Evolutionary conservation across 2,113 vertebrate species (phyloP), one percentile per base, ranked within the genome.

Genomic region (Grantiella picta): DNA sequence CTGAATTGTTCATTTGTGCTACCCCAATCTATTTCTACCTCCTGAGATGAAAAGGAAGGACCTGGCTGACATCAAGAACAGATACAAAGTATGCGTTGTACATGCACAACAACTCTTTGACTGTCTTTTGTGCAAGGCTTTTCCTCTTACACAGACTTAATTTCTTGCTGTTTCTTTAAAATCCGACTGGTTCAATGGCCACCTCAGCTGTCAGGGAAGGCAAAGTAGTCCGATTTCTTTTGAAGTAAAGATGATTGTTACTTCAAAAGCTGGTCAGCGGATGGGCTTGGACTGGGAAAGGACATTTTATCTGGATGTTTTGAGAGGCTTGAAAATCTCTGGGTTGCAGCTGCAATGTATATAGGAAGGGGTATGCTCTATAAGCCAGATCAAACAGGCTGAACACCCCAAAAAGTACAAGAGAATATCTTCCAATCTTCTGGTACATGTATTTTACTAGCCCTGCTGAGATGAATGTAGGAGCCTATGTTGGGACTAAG

Each of bases 191-290:
- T 70, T 89, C 76, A 60, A 5, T 82, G 71, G 60, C 82, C 89
- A 66, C 73, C 47, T 96, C 71, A 82, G 53, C 77, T 94, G 90
- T 84, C 92, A 76, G 56, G 60, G 57, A 76, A 92, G 56, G 77
- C 90, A 95, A 91, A 96, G 85, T 60, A 92, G 7, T 77, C 53
- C 63, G 27, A 31, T 92, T 90, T 89, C 91, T 89, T 96, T 96
- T 97, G 92, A 95, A 97, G 86, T 88, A 40, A 82, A 81, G 53
- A 31, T 44, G 17, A 76, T 83, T 92, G 75, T 91, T 95, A 71
- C 94, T 97, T 97, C 94, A 95, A 94, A 96, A 95, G 70, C 80
- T 50, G 45, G 49, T 88, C 84, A 86, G 40, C 64, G 87, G 95
- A 79, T 96, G 93, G 68, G 80, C 80, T 90, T 93, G 82, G 68